Evolutionary conservation across 2,888 invertebrate genomes (phyloP).

Genomic region (Harmothoe impar): DNA sequence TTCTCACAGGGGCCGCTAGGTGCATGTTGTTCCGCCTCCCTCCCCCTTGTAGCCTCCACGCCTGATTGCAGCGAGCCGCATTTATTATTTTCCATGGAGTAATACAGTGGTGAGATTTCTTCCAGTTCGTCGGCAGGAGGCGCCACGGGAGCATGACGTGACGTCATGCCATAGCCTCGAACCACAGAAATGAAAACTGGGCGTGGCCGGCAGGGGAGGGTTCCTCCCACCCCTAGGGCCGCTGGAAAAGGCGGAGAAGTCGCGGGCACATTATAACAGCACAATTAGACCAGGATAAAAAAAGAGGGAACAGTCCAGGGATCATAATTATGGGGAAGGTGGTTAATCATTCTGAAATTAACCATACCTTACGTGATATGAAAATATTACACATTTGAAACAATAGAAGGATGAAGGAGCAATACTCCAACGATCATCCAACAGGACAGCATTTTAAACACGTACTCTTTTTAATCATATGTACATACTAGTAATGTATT

Average conservation of each 20-base stretch:
- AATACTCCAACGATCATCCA: too few relatives aligned
- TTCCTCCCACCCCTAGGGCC: conserved; percentile 12
- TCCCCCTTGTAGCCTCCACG: not conserved
- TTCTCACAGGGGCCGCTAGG: not conserved
- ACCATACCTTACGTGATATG: too few relatives aligned
- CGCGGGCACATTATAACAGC: not conserved
- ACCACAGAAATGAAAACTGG: conserved; percentile 34
- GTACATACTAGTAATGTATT: too few relatives aligned
- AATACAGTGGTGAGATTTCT: conserved; percentile 51
- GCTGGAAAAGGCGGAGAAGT: not conserved
- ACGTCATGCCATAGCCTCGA: conserved; percentile 44
- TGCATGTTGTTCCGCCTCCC: conserved; percentile 2
- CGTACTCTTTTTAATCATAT: too few relatives aligned
- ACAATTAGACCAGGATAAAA: conserved; percentile 8
- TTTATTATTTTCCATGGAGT: conserved; percentile 52
- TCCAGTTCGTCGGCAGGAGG: conserved; percentile 16
- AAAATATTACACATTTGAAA: too few relatives aligned
- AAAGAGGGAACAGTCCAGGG: not conserved
- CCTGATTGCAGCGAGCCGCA: conserved; percentile 39
- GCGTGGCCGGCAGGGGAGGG: not conserved
- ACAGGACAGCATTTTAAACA: too few relatives aligned
- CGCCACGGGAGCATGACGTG: conserved; percentile 7
- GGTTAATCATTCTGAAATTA: not conserved
- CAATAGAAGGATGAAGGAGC: too few relatives aligned
- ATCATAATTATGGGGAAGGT: not conserved